phyloP scores from a whole-genome alignment of 2,113 vertebrate genomes.

The Neoarius graeffei region DNA sequence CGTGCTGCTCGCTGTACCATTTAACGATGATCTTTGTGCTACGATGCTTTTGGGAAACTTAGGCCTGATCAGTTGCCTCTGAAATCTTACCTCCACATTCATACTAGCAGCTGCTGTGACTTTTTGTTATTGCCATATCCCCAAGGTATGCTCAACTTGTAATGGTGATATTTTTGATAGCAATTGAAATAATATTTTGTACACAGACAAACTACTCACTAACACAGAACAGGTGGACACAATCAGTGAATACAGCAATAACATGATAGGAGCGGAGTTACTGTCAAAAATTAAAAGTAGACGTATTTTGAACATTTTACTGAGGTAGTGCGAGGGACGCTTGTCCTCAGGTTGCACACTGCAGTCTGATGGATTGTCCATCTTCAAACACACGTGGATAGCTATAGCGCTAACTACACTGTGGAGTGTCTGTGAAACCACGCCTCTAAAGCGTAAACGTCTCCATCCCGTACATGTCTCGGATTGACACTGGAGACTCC shows the following conservation, averaged over 20 bases:
- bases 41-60: too few relatives aligned
- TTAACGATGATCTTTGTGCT: too few relatives aligned
- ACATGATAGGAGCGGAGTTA: neutral
- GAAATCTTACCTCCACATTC: too few relatives aligned
- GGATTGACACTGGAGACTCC: neutral
- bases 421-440: too few relatives aligned
- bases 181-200: neutral
- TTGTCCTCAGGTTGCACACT: neutral
- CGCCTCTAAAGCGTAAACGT: too few relatives aligned
- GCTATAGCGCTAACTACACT: too few relatives aligned
- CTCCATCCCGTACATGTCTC: too few relatives aligned
- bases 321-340: neutral
- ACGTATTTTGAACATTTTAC: neutral
- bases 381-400: neutral
- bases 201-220: neutral
- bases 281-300: neutral
- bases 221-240: neutral
- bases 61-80: too few relatives aligned
- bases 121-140: too few relatives aligned
- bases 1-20: too few relatives aligned
- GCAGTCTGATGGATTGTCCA: too few relatives aligned
- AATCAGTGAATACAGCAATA: neutral
- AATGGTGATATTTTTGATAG: neutral
- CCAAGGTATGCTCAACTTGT: neutral
- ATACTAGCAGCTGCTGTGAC: too few relatives aligned